These are phyloP conservation scores for Muscina levida DNA, from an alignment of 2,888 invertebrate genomes.

Conservation along the genomic window DNA sequence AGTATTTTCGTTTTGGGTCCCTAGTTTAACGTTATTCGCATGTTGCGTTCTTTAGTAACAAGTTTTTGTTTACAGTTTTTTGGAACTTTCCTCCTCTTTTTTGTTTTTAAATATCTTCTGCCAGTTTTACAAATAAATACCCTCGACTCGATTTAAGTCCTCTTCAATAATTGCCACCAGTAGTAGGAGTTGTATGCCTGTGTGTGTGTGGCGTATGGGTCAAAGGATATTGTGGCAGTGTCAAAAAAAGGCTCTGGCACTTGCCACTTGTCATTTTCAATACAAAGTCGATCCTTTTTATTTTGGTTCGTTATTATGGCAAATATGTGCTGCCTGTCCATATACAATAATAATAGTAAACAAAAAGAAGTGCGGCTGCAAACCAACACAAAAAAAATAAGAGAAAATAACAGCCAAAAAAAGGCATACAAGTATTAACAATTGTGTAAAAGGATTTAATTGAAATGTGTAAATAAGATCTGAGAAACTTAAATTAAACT, in stretches of 20 bases:
- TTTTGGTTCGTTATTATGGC: slow-evolving; percentile 14
- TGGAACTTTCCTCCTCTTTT: too few relatives aligned
- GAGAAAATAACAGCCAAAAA: background rate
- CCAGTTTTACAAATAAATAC: slow-evolving; percentile 11
- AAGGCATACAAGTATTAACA: slow-evolving; percentile 60
- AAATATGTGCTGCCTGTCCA: slow-evolving; percentile 24
- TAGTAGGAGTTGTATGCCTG: background rate
- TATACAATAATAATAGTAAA: slow-evolving; percentile 24
- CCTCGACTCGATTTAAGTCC: slow-evolving; percentile 13
- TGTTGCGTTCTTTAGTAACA: too few relatives aligned
- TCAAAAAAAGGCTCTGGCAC: background rate
- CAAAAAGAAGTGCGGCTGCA: background rate
- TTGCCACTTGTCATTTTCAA: slow-evolving; percentile 1
- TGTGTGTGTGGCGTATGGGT: background rate
- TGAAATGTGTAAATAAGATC: slow-evolving; percentile 78
- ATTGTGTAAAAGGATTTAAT: slow-evolving; percentile 73
- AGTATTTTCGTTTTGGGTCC: too few relatives aligned
- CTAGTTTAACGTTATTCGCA: too few relatives aligned
- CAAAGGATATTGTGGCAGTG: background rate
- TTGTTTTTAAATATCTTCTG: too few relatives aligned
- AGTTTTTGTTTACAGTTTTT: too few relatives aligned
- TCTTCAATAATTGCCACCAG: background rate
- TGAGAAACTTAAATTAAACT: slow-evolving; percentile 51
- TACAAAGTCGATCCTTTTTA: background rate
- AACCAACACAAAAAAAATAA: background rate